phyloP scores from a whole-genome alignment of 2,113 vertebrate species.

The Arvicanthis niloticus region DNA sequence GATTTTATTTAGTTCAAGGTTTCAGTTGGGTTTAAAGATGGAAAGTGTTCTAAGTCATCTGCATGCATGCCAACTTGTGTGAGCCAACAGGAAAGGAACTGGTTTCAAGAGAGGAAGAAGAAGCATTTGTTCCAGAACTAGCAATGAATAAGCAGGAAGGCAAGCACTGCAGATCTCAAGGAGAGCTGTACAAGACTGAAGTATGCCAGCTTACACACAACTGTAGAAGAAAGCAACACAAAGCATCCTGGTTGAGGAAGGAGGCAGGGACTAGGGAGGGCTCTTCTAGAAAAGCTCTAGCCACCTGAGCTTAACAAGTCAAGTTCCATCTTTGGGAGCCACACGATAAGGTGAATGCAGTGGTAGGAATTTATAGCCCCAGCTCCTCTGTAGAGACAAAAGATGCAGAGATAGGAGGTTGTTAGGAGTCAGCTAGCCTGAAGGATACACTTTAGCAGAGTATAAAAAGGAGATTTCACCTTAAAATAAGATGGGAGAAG shows the following conservation, averaged over 20 bases:
- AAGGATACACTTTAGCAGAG: not conserved
- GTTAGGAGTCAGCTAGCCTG: not conserved
- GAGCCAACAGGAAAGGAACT: not conserved
- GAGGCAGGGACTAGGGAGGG: not conserved
- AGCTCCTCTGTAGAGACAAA: not conserved
- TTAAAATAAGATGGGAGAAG: not conserved
- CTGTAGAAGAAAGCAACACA: not conserved
- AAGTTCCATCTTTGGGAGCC: not conserved
- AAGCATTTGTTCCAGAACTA: not conserved
- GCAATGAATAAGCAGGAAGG: not conserved
- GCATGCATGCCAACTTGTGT: not conserved
- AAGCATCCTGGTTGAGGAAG: not conserved
- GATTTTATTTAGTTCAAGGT: not conserved
- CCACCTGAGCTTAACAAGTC: no score
- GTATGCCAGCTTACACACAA: not conserved
- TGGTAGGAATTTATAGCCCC: no score
- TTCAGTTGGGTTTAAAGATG: not conserved
- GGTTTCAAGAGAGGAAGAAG: not conserved
- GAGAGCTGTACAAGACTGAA: not conserved
- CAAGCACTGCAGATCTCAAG: accelerated
- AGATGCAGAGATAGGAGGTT: not conserved
- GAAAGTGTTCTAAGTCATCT: not conserved
- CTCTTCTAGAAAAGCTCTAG: not conserved
- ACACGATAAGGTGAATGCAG: not conserved
- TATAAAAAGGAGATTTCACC: not conserved